Conservation (phyloP, 2,797 vertebrate species). For the Intellagama lesueurii region DNA sequence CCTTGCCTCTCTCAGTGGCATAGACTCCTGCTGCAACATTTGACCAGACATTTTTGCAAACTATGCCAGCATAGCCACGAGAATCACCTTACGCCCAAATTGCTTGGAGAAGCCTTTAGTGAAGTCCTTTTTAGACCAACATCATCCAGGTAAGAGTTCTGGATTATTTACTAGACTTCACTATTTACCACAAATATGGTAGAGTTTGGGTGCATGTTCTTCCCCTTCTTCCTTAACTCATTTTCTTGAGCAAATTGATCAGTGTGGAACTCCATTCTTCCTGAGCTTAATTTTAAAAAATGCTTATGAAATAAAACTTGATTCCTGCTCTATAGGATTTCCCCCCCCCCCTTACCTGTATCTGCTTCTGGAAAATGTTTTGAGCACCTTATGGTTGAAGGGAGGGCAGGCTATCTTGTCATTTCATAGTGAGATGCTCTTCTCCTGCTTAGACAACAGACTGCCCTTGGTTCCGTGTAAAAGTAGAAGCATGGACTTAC, state of each 20-base stretch:
- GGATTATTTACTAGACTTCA: not conserved
- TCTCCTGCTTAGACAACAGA: too few relatives aligned
- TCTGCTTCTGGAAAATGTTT: not conserved
- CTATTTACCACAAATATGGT: not conserved
- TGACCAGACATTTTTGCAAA: constrained; percentile 78
- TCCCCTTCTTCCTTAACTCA: not conserved
- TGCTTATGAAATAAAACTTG: not conserved
- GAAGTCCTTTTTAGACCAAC: constrained; percentile 77
- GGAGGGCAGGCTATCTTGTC: too few relatives aligned
- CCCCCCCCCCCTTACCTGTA: not conserved
- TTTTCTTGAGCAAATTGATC: not conserved
- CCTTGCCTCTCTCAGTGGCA: constrained; percentile 81
- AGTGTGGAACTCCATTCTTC: not conserved
- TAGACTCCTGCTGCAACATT: constrained; percentile 80
- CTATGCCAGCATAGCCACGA: constrained; percentile 72
- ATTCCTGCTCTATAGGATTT: not conserved
- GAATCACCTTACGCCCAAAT: constrained; percentile 66
- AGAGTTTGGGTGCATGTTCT: not conserved
- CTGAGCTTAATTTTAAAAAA: not conserved
- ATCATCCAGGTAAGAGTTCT: constrained; percentile 75
- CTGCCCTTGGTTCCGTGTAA: too few relatives aligned
- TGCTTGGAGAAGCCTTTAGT: constrained; percentile 79
- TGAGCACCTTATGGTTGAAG: too few relatives aligned
- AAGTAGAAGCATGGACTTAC: too few relatives aligned
- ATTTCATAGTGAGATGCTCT: too few relatives aligned